Conservation (phyloP, 1,140 invertebrate species). For the Lepidotrigona ventralis region DNA sequence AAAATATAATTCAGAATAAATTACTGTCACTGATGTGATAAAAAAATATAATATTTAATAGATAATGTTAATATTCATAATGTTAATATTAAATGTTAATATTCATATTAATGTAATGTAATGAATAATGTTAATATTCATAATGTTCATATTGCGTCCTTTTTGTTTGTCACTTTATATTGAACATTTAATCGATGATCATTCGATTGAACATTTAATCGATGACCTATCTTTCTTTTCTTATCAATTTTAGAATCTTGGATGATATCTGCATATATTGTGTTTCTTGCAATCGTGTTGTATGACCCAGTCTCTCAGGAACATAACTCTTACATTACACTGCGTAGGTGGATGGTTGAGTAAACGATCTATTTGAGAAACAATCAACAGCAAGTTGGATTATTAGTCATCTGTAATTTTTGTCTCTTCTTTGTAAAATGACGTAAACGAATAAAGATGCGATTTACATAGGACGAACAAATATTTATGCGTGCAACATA, state of each 20-base stretch:
- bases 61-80: too few species aligned
- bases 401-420: not conserved
- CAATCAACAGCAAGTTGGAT: not conserved
- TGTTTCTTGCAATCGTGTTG: not conserved
- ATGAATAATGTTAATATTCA: too few species aligned
- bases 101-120: too few species aligned
- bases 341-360: not conserved
- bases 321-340: not conserved
- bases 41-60: too few species aligned
- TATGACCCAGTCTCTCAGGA: not conserved
- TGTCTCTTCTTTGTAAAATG: not conserved
- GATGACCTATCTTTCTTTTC: not conserved
- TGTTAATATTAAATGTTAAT: too few species aligned
- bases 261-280: not conserved
- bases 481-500: not conserved
- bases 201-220: not conserved
- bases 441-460: not conserved
- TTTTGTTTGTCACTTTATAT: not conserved
- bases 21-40: too few species aligned
- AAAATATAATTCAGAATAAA: too few species aligned
- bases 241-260: not conserved
- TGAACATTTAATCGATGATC: not conserved
- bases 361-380: constrained; percentile 1
- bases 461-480: not conserved
- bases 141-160: too few species aligned